Base-by-base conservation (phyloP, 2,113 vertebrate genomes). In the Calidris pugnax region DNA sequence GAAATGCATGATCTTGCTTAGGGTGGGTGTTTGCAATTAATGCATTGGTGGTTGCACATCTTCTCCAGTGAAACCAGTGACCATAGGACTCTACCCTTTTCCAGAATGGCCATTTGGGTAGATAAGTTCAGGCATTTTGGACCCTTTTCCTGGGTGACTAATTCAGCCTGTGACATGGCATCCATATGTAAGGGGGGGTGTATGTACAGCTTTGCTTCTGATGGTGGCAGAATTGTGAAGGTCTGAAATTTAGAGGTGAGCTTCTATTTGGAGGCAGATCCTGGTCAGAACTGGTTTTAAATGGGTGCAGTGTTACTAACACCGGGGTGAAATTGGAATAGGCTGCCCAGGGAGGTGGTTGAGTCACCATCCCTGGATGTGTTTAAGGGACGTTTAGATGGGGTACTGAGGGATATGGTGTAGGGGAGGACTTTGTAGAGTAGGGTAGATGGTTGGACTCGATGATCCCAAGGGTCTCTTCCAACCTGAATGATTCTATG, bases 271-370 rank as follows among this genome's bases (percentile, higher is more conserved):
- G 66, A 50, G 33, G 30, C 27, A 71, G 79, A 20, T 37, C 1
- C 7, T 43, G 8, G 22, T 71, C 24, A 50, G 57, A 63, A 5
- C 19, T 7, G 41, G 18, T 33, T 85, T 39, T 32, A 10, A 53
- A 33, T 12, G 33, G 15, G 12, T 27, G n/a, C 56, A 64, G 20
- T 1, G 7, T 56, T 43, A 19, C 33, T 19, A 57, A 50, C 27
- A 10, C 17, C 0, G 0, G 11, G 15, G 18, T 45, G 32, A 12
- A 51, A 47, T 47, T n/a, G n/a, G n/a, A n/a, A n/a, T n/a, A n/a
- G n/a, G n/a, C n/a, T n/a, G n/a, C n/a, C n/a, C n/a, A n/a, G n/a
- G n/a, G n/a, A n/a, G n/a, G n/a, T n/a, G n/a, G n/a, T n/a, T n/a
- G n/a, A n/a, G n/a, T n/a, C n/a, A n/a, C n/a, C n/a, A n/a, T n/a